phyloP scores from a whole-genome alignment of 2,888 invertebrate species.

The Hemistola chrysoprasaria region DNA sequence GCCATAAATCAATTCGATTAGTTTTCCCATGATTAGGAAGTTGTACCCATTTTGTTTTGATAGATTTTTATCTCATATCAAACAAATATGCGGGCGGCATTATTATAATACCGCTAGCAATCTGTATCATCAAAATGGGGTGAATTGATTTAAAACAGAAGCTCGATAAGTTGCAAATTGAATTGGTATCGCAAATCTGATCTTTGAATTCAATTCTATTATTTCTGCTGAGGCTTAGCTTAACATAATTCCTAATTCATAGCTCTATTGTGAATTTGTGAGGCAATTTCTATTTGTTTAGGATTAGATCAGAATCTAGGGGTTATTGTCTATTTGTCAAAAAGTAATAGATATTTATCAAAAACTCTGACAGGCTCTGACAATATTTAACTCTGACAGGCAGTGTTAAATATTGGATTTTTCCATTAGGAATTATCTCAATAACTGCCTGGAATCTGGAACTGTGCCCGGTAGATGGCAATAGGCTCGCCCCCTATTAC shows the following conservation, averaged over 20 bases:
- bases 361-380: no score
- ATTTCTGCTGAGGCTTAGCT: slow-evolving; percentile 9
- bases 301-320: no score
- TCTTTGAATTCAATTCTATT: slow-evolving; percentile 25
- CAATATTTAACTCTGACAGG: no score
- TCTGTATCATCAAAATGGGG: slow-evolving; percentile 37
- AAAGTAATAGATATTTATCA: no score
- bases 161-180: slow-evolving; percentile 36
- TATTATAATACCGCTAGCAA: slow-evolving; percentile 38
- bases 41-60: slow-evolving; percentile 42
- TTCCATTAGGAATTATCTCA: no score
- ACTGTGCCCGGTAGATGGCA: no score
- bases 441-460: no score
- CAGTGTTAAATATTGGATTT: no score
- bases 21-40: slow-evolving; percentile 37
- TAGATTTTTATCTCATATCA: slow-evolving; percentile 56
- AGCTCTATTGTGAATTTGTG: slow-evolving; percentile 40
- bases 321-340: no score
- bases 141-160: slow-evolving; percentile 72
- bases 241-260: slow-evolving; percentile 40
- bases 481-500: no score
- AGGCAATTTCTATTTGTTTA: not conserved
- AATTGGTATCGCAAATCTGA: slow-evolving; percentile 34
- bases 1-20: slow-evolving; percentile 44
- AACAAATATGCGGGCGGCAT: slow-evolving; percentile 47